Conservation (phyloP, 2,888 invertebrate species). For the Cepaea hortensis region DNA sequence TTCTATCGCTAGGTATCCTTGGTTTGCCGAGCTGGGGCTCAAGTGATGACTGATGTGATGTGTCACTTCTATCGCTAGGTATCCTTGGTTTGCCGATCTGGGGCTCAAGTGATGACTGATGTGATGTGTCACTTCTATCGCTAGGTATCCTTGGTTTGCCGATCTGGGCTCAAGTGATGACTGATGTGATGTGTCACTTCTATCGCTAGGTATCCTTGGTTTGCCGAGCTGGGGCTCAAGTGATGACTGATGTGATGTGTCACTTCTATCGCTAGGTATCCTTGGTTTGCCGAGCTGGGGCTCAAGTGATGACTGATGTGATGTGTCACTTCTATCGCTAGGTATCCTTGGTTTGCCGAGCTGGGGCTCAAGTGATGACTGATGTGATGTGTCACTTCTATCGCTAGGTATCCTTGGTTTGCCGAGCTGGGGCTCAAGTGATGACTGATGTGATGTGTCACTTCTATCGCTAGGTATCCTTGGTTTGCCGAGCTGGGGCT, state of each 20-base stretch:
- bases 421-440: constrained; percentile 89
- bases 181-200: neutral
- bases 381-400: neutral
- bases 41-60: constrained; percentile 82
- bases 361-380: constrained; percentile 90
- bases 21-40: constrained; percentile 90
- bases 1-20: constrained; percentile 83
- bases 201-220: constrained; percentile 87
- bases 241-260: constrained; percentile 79
- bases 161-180: constrained; percentile 91
- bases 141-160: constrained; percentile 91
- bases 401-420: constrained; percentile 89
- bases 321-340: constrained; percentile 74
- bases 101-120: constrained; percentile 87
- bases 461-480: constrained; percentile 82
- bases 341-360: constrained; percentile 91
- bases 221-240: constrained; percentile 87
- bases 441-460: neutral
- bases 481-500: constrained; percentile 91
- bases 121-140: neutral
- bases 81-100: constrained; percentile 91
- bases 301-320: constrained; percentile 85
- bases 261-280: constrained; percentile 81
- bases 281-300: constrained; percentile 90
- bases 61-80: constrained; percentile 79